Percentiles rank a stretch among this genome's conserved stretches.
These are phyloP conservation scores for Bicyclus anynana DNA, from an alignment of 1,140 invertebrate species.

Conservation along the genomic window DNA sequence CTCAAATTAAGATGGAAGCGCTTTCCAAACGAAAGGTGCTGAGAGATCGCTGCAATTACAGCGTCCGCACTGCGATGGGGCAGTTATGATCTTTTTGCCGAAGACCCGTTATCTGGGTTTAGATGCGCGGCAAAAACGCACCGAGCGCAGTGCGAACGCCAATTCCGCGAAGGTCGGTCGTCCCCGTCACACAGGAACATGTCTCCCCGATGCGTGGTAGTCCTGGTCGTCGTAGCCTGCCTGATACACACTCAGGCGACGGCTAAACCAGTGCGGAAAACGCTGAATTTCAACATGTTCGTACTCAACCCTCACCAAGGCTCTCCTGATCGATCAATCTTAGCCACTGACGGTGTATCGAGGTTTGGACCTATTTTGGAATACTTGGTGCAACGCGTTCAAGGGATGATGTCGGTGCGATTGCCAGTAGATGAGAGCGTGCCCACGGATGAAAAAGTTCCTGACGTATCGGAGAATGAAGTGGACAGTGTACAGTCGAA, in stretches of 20 bases:
- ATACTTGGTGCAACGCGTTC: constrained; percentile 79
- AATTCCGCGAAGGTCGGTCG: constrained; percentile 47
- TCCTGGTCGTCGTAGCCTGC: constrained; percentile 37
- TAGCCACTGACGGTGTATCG: constrained; percentile 60
- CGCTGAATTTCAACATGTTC: constrained; percentile 70
- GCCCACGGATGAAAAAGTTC: constrained; percentile 12
- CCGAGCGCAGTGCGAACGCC: constrained; percentile 48
- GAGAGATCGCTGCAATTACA: constrained; percentile 64
- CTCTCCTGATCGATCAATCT: constrained; percentile 40
- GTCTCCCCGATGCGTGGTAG: constrained; percentile 41
- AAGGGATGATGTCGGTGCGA: constrained; percentile 79
- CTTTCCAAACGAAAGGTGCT: constrained; percentile 74
- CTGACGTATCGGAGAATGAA: constrained; percentile 54
- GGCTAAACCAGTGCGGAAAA: constrained; percentile 54
- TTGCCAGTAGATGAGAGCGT: constrained; percentile 29
- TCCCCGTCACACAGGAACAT: constrained; percentile 29
- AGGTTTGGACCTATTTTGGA: constrained; percentile 81
- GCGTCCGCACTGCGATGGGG: constrained; percentile 43
- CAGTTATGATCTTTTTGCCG: constrained; percentile 72
- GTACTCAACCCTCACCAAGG: constrained; percentile 49
- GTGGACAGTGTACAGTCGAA: constrained; percentile 34
- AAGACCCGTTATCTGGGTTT: constrained; percentile 66
- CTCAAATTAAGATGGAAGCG: constrained; percentile 58
- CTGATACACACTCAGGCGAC: constrained; percentile 23
- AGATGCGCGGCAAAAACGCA: constrained; percentile 57